Conservation (phyloP, 2,113 vertebrate genomes). For the Sprattus sprattus region DNA sequence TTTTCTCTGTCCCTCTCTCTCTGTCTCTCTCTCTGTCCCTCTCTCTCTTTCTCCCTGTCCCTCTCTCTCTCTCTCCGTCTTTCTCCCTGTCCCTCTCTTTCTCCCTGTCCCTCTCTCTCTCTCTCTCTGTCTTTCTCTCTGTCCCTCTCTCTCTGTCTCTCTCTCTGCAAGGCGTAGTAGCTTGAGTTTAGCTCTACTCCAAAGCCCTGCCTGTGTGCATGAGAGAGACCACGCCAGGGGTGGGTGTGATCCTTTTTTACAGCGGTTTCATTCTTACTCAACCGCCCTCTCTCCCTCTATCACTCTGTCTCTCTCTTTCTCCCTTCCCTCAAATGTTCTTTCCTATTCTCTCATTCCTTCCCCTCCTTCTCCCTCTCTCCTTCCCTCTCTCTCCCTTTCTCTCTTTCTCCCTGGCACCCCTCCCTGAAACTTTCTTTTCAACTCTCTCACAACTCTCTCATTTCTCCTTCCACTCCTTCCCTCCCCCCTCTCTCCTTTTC, state of each 20-base stretch:
- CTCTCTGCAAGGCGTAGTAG: not conserved
- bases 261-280: not conserved
- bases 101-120: not conserved
- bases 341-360: conserved; percentile 9
- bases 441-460: not conserved
- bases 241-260: not conserved
- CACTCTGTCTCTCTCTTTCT: not conserved
- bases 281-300: not conserved
- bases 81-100: not conserved
- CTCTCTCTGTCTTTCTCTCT: not conserved
- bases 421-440: not conserved
- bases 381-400: not conserved
- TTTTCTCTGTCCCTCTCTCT: not conserved
- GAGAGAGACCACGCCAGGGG: not conserved
- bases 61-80: not conserved
- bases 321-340: not conserved
- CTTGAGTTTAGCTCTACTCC: not conserved
- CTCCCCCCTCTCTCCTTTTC: not conserved
- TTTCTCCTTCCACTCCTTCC: not conserved
- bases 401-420: not conserved
- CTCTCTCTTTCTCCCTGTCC: not conserved
- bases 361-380: not conserved
- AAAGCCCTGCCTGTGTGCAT: not conserved
- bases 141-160: not conserved
- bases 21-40: not conserved